Evolutionary conservation across 2,797 vertebrate species (phyloP), one percentile per base, ranked within the genome.

Genomic region (Sebastes wilsoni): DNA sequence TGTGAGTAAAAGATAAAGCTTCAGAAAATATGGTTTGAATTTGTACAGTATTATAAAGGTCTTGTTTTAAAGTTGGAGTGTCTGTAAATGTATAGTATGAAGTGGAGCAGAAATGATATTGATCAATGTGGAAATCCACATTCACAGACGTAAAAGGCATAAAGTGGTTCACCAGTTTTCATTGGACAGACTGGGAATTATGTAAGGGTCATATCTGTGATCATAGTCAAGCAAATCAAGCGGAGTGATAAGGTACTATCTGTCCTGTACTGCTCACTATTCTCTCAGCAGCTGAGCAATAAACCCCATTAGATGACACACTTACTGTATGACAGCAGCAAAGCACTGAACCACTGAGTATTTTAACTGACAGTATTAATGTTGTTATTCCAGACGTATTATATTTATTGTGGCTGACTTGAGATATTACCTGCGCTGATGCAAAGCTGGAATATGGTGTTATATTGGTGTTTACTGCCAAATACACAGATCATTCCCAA

Each of bases 1-100:
- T 94, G 96, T 96, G 89, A 96, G 96, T 96, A 91, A 32, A 64
- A 36, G 11, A 79, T 32, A 28, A 32, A 6, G 60, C 2, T 18
- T 58, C 23, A 66, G 7, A 27, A 30, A 20, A 79, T 60, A 12
- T 16, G 22, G 23, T 22, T 61, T 27, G 8, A 38, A 69, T 49
- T 4, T 66, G 20, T 59, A 34, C 8, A 28, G 2, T 34, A 5
- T 60, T 28, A 9, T 49, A 59, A 76, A 60, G 6, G 1, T 13
- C 18, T 25, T 22, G n/a, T 70, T 77, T 68, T 59, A 59, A 71
- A 59, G 30, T 34, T 12, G 7, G 3, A 66, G 3, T 66, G 23
- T 71, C 6, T 79, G 42, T 20, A 68, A 87, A 82, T 55, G 6
- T 38, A 13, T 20, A 14, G 52, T 13, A 28, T 75, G 16, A 11